Conservation (phyloP, 2,113 vertebrate species). For the Calidris pygmaea region DNA sequence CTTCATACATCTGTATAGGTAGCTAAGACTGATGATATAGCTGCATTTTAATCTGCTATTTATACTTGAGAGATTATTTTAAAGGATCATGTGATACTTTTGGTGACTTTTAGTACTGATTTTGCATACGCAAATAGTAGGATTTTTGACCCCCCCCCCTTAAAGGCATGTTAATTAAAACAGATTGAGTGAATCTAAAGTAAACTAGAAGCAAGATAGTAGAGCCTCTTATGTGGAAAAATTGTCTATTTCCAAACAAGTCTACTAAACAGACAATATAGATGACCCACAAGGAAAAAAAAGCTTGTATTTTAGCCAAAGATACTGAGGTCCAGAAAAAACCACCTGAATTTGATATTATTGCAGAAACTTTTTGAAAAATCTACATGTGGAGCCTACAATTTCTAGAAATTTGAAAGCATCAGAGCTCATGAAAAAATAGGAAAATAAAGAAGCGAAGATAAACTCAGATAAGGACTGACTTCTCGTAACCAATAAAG, state of each 20-base stretch:
- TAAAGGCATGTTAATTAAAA: background rate
- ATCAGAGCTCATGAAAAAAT: background rate
- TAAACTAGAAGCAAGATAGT: background rate
- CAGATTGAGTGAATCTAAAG: background rate
- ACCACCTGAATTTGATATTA: background rate
- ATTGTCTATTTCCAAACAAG: background rate
- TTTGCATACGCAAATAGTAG: background rate
- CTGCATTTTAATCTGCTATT: background rate
- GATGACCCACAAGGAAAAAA: background rate
- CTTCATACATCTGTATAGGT: background rate
- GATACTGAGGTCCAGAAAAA: background rate
- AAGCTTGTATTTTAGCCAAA: background rate
- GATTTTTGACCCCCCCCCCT: background rate
- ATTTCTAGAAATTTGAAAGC: background rate
- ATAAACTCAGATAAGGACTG: background rate
- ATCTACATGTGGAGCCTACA: background rate
- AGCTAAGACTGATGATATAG: background rate
- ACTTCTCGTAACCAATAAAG: background rate
- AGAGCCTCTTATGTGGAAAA: background rate
- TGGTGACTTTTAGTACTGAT: background rate
- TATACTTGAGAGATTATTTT: background rate
- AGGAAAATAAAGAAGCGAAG: background rate
- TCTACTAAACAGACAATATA: background rate
- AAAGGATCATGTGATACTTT: background rate
- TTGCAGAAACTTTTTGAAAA: background rate